These are phyloP conservation scores for Ditula angustiorana DNA, from an alignment of 2,888 invertebrate genomes.

Conservation along the genomic window DNA sequence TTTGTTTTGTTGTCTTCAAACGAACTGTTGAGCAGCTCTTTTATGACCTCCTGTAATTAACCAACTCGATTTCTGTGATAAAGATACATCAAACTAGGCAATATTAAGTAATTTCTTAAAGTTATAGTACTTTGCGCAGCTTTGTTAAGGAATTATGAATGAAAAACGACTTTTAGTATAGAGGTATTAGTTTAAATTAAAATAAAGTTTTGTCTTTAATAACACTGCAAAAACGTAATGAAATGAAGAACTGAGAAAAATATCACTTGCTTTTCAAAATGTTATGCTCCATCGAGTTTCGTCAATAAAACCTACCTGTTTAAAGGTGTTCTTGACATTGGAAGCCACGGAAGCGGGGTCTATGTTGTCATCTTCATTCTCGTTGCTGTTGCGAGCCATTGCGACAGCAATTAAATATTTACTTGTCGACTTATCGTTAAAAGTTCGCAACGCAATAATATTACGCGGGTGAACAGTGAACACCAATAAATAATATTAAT, in stretches of 20 bases:
- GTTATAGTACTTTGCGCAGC: no score
- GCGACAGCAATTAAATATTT: constrained; percentile 3
- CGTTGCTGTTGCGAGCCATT: constrained; percentile 69
- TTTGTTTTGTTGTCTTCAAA: constrained; percentile 84
- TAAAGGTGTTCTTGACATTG: constrained; percentile 66
- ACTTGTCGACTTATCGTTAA: background rate
- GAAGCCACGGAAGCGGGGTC: constrained; percentile 68
- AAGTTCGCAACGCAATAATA: background rate
- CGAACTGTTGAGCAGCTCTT: constrained; percentile 80
- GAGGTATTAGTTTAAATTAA: background rate
- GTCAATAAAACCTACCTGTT: constrained; percentile 59
- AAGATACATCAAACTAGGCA: no score
- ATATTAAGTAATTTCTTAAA: constrained; percentile 34
- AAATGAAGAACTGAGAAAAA: no score
- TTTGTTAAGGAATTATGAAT: background rate
- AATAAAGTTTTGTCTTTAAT: no score
- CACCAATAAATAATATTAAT: background rate
- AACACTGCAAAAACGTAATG: no score
- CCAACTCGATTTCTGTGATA: no score
- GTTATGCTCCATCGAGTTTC: constrained; percentile 15
- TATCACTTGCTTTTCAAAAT: background rate
- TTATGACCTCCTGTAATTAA: constrained; percentile 81
- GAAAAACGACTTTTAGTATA: background rate
- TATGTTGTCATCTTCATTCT: constrained; percentile 66
- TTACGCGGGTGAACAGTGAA: constrained; percentile 12